Conservation (phyloP, 1,140 invertebrate genomes). For the Diorhabda sublineata region DNA sequence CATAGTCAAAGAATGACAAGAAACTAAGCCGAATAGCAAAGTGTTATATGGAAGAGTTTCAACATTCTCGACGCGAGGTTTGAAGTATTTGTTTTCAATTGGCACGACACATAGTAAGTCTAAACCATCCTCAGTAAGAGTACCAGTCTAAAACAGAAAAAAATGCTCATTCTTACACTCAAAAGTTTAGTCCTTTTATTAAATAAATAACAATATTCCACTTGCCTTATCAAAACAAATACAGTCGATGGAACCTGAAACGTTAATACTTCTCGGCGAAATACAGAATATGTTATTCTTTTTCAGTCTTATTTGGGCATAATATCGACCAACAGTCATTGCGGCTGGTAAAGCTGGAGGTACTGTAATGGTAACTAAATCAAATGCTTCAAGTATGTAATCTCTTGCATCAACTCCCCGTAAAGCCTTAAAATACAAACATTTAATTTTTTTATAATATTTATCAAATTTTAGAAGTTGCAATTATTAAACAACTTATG, state of each 20-base stretch:
- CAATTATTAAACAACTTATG: too few species aligned
- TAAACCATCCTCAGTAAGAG: conserved; percentile 84
- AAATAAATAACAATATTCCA: conserved; percentile 23
- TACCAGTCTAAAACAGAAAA: conserved; percentile 67
- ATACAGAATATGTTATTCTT: conserved; percentile 86
- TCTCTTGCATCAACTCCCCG: conserved; percentile 56
- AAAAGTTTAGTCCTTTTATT: background rate
- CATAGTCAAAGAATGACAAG: conserved; percentile 84
- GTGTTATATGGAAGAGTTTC: conserved; percentile 52
- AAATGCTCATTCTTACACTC: background rate
- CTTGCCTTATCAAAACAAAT: conserved; percentile 93
- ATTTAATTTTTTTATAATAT: background rate
- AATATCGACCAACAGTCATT: conserved; percentile 88
- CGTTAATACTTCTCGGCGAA: conserved; percentile 89
- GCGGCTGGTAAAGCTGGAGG: conserved; percentile 92
- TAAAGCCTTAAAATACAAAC: conserved; percentile 46
- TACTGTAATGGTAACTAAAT: conserved; percentile 89
- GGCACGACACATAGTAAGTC: conserved; percentile 82
- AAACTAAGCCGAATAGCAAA: conserved; percentile 73
- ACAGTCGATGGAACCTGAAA: conserved; percentile 91
- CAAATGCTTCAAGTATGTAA: conserved; percentile 75
- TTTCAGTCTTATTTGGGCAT: conserved; percentile 83
- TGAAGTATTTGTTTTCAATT: conserved; percentile 55
- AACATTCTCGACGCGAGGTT: conserved; percentile 53
- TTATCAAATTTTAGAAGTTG: too few species aligned